phyloP scores from a whole-genome alignment of 2,888 invertebrate genomes.

The Agrotis puta region DNA sequence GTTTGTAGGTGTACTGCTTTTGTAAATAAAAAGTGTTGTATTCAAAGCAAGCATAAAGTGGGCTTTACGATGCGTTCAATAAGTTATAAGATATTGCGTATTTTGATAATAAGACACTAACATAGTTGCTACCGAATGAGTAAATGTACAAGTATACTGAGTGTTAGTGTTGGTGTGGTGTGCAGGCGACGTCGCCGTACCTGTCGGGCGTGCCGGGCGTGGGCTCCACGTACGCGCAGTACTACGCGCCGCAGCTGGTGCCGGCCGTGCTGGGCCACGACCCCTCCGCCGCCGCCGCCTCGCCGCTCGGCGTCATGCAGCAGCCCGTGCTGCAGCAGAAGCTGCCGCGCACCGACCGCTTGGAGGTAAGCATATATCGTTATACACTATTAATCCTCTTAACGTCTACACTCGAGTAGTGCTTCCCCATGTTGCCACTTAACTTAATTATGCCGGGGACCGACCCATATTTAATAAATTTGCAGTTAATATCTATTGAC shows the following conservation, averaged over 20 bases:
- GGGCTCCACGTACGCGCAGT: constrained; percentile 97
- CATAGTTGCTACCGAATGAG: constrained; percentile 41
- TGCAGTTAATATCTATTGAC: constrained; percentile 32
- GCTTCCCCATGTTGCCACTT: constrained; percentile 82
- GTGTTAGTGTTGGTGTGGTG: constrained; percentile 68
- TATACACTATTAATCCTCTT: constrained; percentile 33
- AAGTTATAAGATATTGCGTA: constrained; percentile 32
- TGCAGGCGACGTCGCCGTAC: constrained; percentile 97
- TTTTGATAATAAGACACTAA: constrained; percentile 43
- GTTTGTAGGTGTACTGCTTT: constrained; percentile 59
- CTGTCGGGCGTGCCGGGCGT: constrained; percentile 97
- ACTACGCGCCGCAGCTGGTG: constrained; percentile 97
- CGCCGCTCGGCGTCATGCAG: constrained; percentile 96
- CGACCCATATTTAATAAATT: constrained; percentile 68
- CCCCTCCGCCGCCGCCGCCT: constrained; percentile 94
- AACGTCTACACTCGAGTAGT: constrained; percentile 74
- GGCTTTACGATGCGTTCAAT: constrained; percentile 42
- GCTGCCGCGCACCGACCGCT: constrained; percentile 98
- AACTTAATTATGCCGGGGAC: constrained; percentile 76
- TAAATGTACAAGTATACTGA: constrained; percentile 57
- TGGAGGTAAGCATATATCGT: constrained; percentile 95
- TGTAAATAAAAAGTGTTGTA: constrained; percentile 53
- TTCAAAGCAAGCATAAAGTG: constrained; percentile 57
- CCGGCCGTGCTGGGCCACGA: constrained; percentile 97
- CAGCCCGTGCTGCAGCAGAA: constrained; percentile 97